Evolutionary conservation across 1,140 invertebrate genomes (phyloP).

Genomic region (Chrysomallon squamiferum): DNA sequence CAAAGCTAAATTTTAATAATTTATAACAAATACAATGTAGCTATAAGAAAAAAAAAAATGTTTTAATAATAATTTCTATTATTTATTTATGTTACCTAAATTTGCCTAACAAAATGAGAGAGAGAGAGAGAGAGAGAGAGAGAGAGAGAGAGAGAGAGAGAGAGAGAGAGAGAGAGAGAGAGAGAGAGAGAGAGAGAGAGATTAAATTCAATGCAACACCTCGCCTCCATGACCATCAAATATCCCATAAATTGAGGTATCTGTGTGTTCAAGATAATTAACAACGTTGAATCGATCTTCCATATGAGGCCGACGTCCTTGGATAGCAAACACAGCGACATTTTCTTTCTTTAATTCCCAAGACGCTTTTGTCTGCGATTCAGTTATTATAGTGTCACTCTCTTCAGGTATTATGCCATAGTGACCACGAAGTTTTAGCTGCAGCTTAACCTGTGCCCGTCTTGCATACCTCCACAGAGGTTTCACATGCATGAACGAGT

Average conservation of each 20-base stretch:
- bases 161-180: background rate
- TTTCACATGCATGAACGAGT: constrained; percentile 37
- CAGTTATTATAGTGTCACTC: constrained; percentile 4
- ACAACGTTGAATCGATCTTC: constrained; percentile 89
- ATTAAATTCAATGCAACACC: constrained; percentile 58
- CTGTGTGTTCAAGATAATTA: constrained; percentile 71
- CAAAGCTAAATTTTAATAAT: no score
- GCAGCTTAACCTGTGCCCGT: constrained; percentile 34
- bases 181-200: background rate
- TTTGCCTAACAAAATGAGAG: no score
- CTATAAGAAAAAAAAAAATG: no score
- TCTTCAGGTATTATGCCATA: constrained; percentile 16
- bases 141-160: background rate
- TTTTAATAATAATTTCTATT: no score
- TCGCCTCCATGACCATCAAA: constrained; percentile 96
- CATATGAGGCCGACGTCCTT: constrained; percentile 88
- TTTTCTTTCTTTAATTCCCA: constrained; percentile 80
- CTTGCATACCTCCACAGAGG: constrained; percentile 40
- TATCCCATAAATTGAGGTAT: constrained; percentile 85
- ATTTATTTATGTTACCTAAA: no score
- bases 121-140: no score
- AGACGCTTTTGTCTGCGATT: constrained; percentile 36
- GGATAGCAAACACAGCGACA: constrained; percentile 85
- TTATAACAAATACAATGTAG: no score
- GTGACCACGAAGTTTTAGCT: constrained; percentile 24